A percentile compares a stretch with the other conserved stretches of the same genome.
phyloP scores from a whole-genome alignment of 2,888 invertebrate species.

The Muschampia plurimacula region DNA sequence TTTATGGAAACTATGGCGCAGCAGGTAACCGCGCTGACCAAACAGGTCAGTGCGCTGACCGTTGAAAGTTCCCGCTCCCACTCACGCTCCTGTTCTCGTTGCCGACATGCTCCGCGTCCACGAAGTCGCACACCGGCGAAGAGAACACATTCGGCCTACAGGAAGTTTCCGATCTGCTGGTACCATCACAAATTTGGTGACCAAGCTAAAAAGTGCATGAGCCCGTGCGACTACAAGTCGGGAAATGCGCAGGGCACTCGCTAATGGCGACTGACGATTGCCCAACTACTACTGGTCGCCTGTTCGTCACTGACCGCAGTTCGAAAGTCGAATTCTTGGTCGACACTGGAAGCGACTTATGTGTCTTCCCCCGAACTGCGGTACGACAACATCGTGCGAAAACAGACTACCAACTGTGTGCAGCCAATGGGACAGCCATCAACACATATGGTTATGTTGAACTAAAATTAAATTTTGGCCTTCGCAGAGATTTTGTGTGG shows the following conservation, averaged over 20 bases:
- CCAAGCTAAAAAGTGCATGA: background rate
- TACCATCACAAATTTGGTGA: background rate
- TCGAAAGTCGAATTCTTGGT: conserved; percentile 23
- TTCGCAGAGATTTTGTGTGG: conserved; percentile 12
- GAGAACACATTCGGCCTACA: background rate
- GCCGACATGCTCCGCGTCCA: background rate
- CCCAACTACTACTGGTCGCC: conserved; percentile 27
- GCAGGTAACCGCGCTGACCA: background rate
- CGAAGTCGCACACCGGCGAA: background rate
- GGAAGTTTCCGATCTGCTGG: conserved; percentile 1
- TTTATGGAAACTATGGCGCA: background rate
- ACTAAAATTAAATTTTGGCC: conserved; percentile 11
- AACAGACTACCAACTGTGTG: conserved; percentile 12
- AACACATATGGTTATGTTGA: conserved; percentile 7
- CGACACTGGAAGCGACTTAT: conserved; percentile 23
- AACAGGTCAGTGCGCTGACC: background rate
- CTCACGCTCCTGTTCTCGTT: background rate
- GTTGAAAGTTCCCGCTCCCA: background rate
- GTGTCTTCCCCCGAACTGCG: conserved; percentile 7
- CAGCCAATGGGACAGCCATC: conserved; percentile 8
- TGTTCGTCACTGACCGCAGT: conserved; percentile 33
- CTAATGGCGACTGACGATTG: conserved; percentile 38
- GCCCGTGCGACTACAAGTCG: conserved; percentile 14
- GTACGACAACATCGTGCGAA: background rate
- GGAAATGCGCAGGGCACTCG: conserved; percentile 35